Evolutionary conservation across 2,113 vertebrate species (phyloP).

Genomic region (Melanerpes aurifrons): DNA sequence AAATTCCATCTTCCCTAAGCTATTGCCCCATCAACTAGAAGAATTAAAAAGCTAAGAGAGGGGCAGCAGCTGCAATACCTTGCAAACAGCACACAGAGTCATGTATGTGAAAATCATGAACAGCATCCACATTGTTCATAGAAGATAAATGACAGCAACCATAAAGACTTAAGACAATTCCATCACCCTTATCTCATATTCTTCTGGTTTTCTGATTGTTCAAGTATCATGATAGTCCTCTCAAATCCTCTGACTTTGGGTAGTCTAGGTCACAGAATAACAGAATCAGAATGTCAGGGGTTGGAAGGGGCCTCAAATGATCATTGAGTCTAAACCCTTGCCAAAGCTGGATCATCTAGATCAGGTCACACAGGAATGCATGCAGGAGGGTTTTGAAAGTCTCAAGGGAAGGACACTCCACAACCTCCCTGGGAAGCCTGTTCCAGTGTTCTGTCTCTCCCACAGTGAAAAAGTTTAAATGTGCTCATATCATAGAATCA

Average conservation of each 20-base stretch:
- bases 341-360: too few species aligned
- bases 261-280: neutral
- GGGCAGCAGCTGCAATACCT: neutral
- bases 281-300: neutral
- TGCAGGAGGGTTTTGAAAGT: too few species aligned
- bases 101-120: neutral
- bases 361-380: too few species aligned
- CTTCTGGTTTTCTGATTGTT: neutral
- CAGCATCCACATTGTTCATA: neutral
- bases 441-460: too few species aligned
- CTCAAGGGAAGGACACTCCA: too few species aligned
- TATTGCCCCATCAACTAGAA: constrained; percentile 52
- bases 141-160: neutral
- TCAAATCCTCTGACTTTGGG: neutral
- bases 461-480: too few species aligned
- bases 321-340: too few species aligned
- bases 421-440: too few species aligned
- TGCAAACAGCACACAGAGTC: neutral
- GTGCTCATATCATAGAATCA: too few species aligned
- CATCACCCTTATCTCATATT: neutral
- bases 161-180: neutral
- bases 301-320: too few species aligned
- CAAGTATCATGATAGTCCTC: neutral
- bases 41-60: constrained; percentile 51
- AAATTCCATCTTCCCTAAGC: neutral